A percentile compares a stretch with the other conserved stretches of the same genome.
Conservation (phyloP, 2,113 vertebrate species). For the Clarias magur region DNA sequence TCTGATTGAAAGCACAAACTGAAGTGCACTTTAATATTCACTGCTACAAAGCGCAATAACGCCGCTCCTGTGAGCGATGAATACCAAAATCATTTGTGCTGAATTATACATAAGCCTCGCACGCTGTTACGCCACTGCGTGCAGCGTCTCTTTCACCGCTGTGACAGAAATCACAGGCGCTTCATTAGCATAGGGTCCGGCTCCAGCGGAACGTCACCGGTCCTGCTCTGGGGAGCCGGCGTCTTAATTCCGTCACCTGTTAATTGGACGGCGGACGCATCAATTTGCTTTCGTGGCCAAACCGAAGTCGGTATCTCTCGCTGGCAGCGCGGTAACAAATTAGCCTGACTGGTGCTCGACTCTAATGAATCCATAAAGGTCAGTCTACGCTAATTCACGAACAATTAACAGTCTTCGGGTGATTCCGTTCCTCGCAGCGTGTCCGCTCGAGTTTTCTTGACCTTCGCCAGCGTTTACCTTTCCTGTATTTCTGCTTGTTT, state of each 20-base stretch:
- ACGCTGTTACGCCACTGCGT: not conserved
- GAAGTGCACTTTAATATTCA: not conserved
- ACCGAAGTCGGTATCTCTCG: constrained; percentile 42
- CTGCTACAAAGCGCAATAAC: not conserved
- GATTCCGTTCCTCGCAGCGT: not conserved
- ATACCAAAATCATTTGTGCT: not conserved
- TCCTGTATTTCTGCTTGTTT: not conserved
- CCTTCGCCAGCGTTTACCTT: not conserved
- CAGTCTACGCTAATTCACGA: constrained; percentile 58
- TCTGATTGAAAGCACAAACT: constrained; percentile 1
- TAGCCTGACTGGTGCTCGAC: constrained; percentile 47
- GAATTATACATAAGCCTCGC: not conserved
- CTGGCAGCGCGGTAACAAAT: constrained; percentile 52
- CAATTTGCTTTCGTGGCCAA: not conserved
- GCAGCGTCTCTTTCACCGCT: not conserved
- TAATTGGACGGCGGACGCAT: constrained; percentile 22
- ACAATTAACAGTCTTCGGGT: constrained; percentile 53
- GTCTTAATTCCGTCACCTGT: constrained; percentile 15
- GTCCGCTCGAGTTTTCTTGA: not conserved
- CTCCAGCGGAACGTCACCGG: constrained; percentile 4
- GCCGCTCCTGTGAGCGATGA: not conserved
- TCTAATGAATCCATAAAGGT: constrained; percentile 58
- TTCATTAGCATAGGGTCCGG: constrained; percentile 26
- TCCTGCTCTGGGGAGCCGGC: not conserved
- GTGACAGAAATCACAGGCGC: no score